A percentile compares a stretch with the other conserved stretches of the same genome.
phyloP scores from a whole-genome alignment of 2,888 invertebrate genomes.

The Harmothoe impar region DNA sequence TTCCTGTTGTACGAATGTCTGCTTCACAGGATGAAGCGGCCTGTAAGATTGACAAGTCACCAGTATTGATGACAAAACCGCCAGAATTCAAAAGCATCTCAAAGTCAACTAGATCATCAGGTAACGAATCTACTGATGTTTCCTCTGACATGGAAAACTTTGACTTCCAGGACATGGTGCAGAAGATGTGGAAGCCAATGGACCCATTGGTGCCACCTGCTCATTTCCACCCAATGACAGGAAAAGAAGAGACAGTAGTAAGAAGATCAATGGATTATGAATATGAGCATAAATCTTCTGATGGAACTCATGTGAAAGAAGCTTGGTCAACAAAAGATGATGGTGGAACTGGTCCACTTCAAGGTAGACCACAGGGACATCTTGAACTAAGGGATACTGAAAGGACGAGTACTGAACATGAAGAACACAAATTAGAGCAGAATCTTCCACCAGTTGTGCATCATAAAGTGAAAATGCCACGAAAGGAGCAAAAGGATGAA shows the following conservation, averaged over 20 bases:
- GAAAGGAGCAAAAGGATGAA: not conserved
- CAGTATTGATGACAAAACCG: not conserved
- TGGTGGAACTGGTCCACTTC: not conserved
- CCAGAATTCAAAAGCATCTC: not conserved
- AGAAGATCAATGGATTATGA: slow-evolving; percentile 30
- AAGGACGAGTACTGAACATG: not conserved
- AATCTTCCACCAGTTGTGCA: not conserved
- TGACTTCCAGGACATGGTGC: slow-evolving; percentile 40
- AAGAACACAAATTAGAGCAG: not conserved
- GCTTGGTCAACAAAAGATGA: slow-evolving; percentile 23
- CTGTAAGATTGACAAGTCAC: not conserved
- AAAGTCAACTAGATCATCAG: not conserved
- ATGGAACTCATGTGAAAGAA: slow-evolving; percentile 51
- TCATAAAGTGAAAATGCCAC: not conserved
- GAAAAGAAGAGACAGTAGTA: not conserved
- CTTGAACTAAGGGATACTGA: not conserved
- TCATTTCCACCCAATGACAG: not conserved
- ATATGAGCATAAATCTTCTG: slow-evolving; percentile 49
- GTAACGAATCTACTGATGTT: not conserved
- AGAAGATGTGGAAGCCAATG: slow-evolving; percentile 42
- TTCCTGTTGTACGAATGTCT: slow-evolving; percentile 55
- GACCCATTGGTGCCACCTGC: not conserved
- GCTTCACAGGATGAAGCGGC: not conserved
- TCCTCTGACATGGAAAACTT: not conserved
- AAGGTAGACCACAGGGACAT: not conserved